phyloP scores from a whole-genome alignment of 2,113 vertebrate genomes.

The Eidolon helvum region DNA sequence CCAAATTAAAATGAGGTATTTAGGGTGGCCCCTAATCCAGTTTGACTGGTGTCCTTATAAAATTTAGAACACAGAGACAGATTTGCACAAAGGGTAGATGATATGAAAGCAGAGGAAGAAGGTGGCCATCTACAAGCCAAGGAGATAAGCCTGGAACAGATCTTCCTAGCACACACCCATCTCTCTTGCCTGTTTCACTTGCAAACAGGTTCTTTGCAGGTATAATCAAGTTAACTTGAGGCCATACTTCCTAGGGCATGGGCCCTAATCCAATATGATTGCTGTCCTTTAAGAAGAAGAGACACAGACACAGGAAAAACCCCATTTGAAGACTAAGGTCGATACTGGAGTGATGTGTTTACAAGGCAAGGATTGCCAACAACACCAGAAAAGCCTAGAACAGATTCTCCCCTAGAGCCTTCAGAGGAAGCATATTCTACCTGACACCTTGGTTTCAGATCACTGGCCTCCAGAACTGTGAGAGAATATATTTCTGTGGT shows the following conservation, averaged over 20 bases:
- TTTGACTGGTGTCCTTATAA: background rate
- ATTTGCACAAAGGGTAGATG: background rate
- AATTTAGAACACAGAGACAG: background rate
- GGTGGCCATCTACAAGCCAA: background rate
- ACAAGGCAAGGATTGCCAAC: background rate
- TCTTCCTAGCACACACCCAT: background rate
- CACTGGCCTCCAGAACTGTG: too few relatives aligned
- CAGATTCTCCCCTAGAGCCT: background rate
- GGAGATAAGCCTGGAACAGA: background rate
- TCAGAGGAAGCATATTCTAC: background rate
- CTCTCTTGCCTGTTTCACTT: background rate
- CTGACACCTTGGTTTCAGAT: background rate
- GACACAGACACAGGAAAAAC: background rate
- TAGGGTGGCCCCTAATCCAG: background rate
- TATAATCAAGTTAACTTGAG: background rate
- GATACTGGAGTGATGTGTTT: background rate
- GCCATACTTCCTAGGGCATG: background rate
- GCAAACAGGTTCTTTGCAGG: background rate
- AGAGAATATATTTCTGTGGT: background rate
- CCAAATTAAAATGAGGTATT: background rate
- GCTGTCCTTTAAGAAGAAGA: background rate
- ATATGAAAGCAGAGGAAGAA: background rate
- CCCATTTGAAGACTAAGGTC: background rate
- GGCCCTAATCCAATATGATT: background rate
- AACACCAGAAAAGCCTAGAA: background rate